Conservation (phyloP, 1,140 invertebrate genomes). For the Hycleus cichorii region DNA sequence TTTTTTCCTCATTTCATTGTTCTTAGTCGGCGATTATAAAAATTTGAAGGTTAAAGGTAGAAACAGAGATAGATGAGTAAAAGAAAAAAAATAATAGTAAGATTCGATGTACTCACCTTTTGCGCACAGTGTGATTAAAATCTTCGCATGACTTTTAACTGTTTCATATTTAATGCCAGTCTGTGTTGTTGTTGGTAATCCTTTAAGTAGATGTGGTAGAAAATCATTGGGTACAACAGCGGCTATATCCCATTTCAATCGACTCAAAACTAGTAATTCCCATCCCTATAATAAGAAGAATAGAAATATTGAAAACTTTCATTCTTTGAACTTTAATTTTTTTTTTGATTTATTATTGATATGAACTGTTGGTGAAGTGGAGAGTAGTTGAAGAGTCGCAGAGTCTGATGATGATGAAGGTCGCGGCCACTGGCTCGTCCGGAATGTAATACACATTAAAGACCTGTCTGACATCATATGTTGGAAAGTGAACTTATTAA, state of each 20-base stretch:
- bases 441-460: slow-evolving; percentile 29
- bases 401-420: background rate
- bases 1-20: too few species aligned
- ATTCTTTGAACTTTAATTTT: slow-evolving; percentile 6
- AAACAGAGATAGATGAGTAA: too few species aligned
- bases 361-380: too few species aligned
- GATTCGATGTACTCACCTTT: slow-evolving; percentile 53
- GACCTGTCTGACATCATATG: slow-evolving; percentile 14
- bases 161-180: slow-evolving; percentile 50
- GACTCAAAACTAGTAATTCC: slow-evolving; percentile 61
- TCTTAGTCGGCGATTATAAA: too few species aligned
- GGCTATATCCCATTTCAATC: slow-evolving; percentile 61
- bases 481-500: too few species aligned
- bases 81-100: too few species aligned
- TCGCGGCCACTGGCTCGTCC: slow-evolving; percentile 15
- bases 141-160: slow-evolving; percentile 67
- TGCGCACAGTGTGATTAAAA: slow-evolving; percentile 69
- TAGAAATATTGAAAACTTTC: background rate
- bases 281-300: slow-evolving; percentile 51
- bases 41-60: too few species aligned
- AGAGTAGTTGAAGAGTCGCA: background rate
- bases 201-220: slow-evolving; percentile 51
- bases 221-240: slow-evolving; percentile 63
- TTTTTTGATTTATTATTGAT: background rate
- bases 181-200: slow-evolving; percentile 11